Conservation (phyloP, 2,797 vertebrate species). For the Muraenolepis orangiensis region DNA sequence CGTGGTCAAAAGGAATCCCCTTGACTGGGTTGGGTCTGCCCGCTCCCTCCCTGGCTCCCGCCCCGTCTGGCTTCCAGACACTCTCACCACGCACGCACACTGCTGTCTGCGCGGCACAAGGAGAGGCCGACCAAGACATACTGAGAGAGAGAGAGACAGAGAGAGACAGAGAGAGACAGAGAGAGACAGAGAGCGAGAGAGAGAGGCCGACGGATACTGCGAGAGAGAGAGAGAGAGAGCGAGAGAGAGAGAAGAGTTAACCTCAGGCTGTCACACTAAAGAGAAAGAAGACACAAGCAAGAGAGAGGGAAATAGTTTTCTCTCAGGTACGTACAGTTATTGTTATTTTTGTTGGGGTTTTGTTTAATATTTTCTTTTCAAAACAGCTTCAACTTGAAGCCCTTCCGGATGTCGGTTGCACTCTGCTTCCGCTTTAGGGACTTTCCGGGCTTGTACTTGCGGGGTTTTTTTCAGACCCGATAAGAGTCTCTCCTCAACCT, state of each 20-base stretch:
- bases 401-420: conserved; percentile 20
- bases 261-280: conserved; percentile 35
- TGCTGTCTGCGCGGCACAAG: conserved; percentile 59
- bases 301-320: conserved; percentile 25
- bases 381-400: conserved; percentile 11
- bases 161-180: too few relatives aligned
- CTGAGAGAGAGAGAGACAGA: conserved; percentile 35
- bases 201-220: conserved; percentile 36
- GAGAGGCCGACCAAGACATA: conserved; percentile 36
- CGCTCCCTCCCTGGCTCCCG: conserved; percentile 62
- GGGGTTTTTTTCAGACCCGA: not conserved
- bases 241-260: conserved; percentile 45
- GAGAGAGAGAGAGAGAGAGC: conserved; percentile 15
- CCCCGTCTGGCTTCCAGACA: conserved; percentile 73
- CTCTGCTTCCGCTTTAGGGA: conserved; percentile 43
- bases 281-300: conserved; percentile 42
- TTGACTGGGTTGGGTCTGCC: conserved; percentile 57
- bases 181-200: not conserved
- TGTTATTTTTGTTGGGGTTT: too few relatives aligned
- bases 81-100: conserved; percentile 72
- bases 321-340: conserved; percentile 63
- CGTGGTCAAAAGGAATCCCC: conserved; percentile 82
- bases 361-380: not conserved
- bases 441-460: conserved; percentile 15
- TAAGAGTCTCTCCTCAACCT: conserved; percentile 50